phyloP scores from a whole-genome alignment of 2,113 vertebrate genomes.

The Balaeniceps rex region DNA sequence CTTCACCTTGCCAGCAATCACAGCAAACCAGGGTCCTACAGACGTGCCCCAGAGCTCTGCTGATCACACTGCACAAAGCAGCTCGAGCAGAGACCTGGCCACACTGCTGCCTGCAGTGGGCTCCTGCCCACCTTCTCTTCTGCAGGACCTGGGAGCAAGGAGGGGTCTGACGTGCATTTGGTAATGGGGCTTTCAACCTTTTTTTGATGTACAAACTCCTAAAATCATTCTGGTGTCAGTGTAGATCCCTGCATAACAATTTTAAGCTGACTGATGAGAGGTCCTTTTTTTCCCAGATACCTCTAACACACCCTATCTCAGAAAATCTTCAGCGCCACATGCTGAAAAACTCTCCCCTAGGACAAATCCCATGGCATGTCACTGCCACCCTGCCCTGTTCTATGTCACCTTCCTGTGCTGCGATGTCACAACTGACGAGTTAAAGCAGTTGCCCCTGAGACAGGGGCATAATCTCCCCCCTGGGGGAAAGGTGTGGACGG shows the following conservation, averaged over 20 bases:
- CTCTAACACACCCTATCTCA: not conserved
- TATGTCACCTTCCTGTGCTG: not conserved
- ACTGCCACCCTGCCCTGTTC: not conserved
- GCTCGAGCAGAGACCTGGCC: accelerated
- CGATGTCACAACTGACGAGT: not conserved
- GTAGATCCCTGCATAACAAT: not conserved
- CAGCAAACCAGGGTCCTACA: not conserved
- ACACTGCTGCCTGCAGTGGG: not conserved
- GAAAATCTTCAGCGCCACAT: not conserved
- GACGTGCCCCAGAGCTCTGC: not conserved
- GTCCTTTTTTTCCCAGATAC: not conserved
- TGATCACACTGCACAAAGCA: not conserved
- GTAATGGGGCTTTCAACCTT: accelerated
- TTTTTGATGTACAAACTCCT: not conserved
- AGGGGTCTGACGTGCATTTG: not conserved
- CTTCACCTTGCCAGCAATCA: not conserved
- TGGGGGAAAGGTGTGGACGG: accelerated
- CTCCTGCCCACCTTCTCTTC: not conserved
- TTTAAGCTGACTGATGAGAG: not conserved
- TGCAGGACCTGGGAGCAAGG: not conserved
- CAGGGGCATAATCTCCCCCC: not conserved
- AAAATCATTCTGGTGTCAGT: not conserved
- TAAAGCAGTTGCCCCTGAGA: not conserved
- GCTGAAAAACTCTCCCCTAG: not conserved
- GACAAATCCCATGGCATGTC: not conserved